A percentile compares a stretch with the other conserved stretches of the same genome.
Conservation (phyloP, 1,140 invertebrate species). For the Heliconius nattereri region DNA sequence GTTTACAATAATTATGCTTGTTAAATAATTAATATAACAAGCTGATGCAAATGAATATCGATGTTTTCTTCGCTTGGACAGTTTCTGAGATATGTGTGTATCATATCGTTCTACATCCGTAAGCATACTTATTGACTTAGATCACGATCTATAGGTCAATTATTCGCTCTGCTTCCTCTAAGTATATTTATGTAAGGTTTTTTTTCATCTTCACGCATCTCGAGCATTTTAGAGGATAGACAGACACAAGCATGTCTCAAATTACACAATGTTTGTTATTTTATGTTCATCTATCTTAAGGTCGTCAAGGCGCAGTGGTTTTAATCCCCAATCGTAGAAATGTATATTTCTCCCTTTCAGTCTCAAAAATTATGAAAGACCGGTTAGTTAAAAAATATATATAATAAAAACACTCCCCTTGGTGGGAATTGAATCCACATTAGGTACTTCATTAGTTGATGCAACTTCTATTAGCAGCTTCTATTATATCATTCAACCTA, state of each 20-base stretch:
- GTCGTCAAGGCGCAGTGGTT: too few species aligned
- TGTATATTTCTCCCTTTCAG: too few species aligned
- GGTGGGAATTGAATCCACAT: background rate
- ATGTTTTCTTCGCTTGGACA: background rate
- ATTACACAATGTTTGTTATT: too few species aligned
- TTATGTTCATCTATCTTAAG: too few species aligned
- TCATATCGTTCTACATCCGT: background rate
- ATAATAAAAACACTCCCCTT: background rate
- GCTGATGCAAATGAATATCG: background rate
- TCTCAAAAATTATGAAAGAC: too few species aligned
- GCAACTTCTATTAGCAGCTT: too few species aligned
- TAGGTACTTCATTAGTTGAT: too few species aligned
- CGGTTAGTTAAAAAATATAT: too few species aligned
- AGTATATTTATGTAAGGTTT: background rate
- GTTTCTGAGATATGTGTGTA: background rate
- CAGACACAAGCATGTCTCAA: background rate
- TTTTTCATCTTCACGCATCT: background rate
- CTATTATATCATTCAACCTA: too few species aligned
- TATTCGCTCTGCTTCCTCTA: conserved; percentile 9
- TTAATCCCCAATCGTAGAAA: too few species aligned
- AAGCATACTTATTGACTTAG: conserved; percentile 9
- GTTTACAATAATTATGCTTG: background rate
- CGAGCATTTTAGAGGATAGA: background rate
- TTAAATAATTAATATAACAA: conserved; percentile 7
- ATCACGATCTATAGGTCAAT: conserved; percentile 9